phyloP scores from a whole-genome alignment of 30 jellyfish, hydroid and myxozoan species.

The Morbakka virulenta region DNA sequence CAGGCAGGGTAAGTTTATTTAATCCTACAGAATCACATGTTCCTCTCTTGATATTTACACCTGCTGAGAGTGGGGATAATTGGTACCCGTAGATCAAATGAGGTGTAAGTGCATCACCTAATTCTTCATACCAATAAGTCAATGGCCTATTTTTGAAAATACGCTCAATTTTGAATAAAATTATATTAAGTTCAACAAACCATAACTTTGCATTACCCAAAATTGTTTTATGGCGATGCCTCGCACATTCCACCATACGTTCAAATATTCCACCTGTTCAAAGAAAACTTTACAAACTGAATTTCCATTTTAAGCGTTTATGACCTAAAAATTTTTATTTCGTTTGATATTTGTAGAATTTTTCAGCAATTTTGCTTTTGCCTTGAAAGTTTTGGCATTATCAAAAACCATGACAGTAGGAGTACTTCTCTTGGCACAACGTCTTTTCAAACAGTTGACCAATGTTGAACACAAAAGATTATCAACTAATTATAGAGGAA shows the following conservation, averaged over 20 bases:
- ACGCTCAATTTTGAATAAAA: constrained; percentile 11
- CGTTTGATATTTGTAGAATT: background rate
- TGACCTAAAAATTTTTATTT: background rate
- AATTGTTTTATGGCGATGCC: background rate
- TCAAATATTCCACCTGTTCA: constrained; percentile 16
- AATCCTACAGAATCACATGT: too few relatives aligned
- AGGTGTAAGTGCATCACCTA: background rate
- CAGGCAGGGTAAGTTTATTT: constrained; percentile 1
- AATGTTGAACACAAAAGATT: background rate
- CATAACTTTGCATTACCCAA: constrained; percentile 8
- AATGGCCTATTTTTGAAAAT: background rate
- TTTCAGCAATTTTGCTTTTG: background rate
- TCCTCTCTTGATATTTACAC: too few relatives aligned
- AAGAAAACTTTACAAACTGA: background rate
- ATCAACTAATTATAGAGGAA: background rate
- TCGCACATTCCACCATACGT: constrained; percentile 12
- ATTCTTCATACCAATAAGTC: background rate
- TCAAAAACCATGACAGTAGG: background rate
- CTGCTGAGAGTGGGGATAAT: too few relatives aligned
- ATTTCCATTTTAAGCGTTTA: background rate
- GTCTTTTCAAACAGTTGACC: background rate
- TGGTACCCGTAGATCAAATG: constrained; percentile 1
- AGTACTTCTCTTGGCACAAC: constrained; percentile 7
- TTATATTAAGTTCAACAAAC: constrained; percentile 7
- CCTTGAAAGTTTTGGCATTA: constrained; percentile 12